Base-by-base conservation (phyloP, 2,888 invertebrate species). In the Hoplodrina blanda region DNA sequence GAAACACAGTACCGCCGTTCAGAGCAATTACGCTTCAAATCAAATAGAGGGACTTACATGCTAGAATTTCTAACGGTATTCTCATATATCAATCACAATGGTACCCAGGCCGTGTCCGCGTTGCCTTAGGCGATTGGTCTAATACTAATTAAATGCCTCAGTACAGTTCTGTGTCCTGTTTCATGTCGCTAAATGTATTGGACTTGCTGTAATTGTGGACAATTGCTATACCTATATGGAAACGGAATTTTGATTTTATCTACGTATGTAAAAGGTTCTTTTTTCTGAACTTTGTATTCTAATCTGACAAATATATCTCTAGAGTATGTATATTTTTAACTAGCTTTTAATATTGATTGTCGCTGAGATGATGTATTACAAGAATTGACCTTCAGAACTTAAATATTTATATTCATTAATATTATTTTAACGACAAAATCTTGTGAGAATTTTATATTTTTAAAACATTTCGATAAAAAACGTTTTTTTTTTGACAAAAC, bases 61-160 rank as follows among this genome's bases (percentile, higher is more conserved):
- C 7, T 57, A 65, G 67, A 81, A 78, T 62, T 78, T 76, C 72
- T 66, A 79, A 30, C 72, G 63, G 76, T 70, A 80, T 65, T 44
- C 83, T 61, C 72, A 77, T 78, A 81, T 69, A 86, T 85, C 85
- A 86, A 85, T 85, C 85, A 86, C 85, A 78, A 74, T 79, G 76
- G 78, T 69, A 78, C 80, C 69, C 67, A 80, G 71, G 71, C 74
- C 46, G 61, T 50, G 73, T 72, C 62, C 73, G 49, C 65, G 74
- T 73, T 57, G 87, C 90, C 82, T 72, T 69, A 70, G 87, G 90
- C 88, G 74, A 90, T 87, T 83, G 84, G 80, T 86, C 87, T 89
- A 90, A 90, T 91, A 88, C 88, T 91, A 90, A 91, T 91, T 91
- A 91, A 91, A 90, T 88, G 89, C 88, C 85, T 85, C 71, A 79